Conservation (phyloP, 37 sponge, comb jelly and placozoan species). For the Halichondria panicea region DNA sequence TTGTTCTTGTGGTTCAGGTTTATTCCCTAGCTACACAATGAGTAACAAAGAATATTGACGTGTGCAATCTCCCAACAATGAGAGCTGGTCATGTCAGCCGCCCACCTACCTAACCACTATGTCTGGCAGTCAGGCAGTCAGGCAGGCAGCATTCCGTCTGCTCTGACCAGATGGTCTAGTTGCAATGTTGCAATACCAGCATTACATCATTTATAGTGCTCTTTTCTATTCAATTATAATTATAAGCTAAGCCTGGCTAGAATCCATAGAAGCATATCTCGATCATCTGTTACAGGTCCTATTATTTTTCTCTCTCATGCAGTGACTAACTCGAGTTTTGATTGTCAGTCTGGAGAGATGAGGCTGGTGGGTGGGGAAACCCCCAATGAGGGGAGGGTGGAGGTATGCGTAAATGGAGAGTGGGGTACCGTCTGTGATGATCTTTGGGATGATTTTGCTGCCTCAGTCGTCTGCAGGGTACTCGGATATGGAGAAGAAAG, state of each 20-base stretch:
- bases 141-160: too few relatives aligned
- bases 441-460: slow-evolving; percentile 11
- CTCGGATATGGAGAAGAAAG: slow-evolving; percentile 7
- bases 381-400: slow-evolving; percentile 37
- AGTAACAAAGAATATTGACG: too few relatives aligned
- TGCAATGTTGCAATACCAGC: background rate
- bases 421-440: slow-evolving; percentile 53
- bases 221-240: too few relatives aligned
- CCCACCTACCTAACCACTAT: too few relatives aligned
- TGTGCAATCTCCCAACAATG: too few relatives aligned
- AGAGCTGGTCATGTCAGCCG: too few relatives aligned
- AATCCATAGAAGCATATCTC: background rate
- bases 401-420: slow-evolving; percentile 41
- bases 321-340: slow-evolving; percentile 29
- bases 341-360: slow-evolving; percentile 34
- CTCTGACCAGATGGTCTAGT: too few relatives aligned
- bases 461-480: slow-evolving; percentile 36
- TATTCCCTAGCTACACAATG: too few relatives aligned
- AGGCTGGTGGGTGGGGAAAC: slow-evolving; percentile 19
- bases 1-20: too few relatives aligned
- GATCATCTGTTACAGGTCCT: background rate
- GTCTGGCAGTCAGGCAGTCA: too few relatives aligned
- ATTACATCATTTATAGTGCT: background rate
- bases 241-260: too few relatives aligned
- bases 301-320: background rate